Base-by-base conservation (phyloP, 2,797 vertebrate species). In the Xenentodon cancila region DNA sequence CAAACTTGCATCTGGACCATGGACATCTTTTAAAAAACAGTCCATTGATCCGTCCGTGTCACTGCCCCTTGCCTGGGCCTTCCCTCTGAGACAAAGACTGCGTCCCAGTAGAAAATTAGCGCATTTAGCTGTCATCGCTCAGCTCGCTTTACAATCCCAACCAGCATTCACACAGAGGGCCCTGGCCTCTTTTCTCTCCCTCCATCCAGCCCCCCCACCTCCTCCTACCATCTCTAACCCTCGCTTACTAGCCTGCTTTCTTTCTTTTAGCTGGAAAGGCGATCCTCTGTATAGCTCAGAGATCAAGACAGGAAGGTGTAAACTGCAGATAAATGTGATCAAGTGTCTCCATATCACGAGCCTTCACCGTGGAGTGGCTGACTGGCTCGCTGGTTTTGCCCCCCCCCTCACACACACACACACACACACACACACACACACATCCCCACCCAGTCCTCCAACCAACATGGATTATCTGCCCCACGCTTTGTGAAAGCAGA, bases 101-200 rank as follows among this genome's bases (percentile, higher is more conserved):
- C 89, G 93, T 92, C 94, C 94, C 92, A 93, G 94, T 92, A 93
- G 95, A 97, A 98, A 97, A 98, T 98, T 96, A 97, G 94, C 95
- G 94, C 95, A 96, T 97, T 98, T 97, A 96, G 94, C 96, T 98
- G 96, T 98, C 97, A 97, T 95, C 97, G 93, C 95, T 92, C 86
- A 91, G 94, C 95, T 98, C 96, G 84, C 95, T 96, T 97, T 97
- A 96, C 97, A 96, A 93, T 93, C 94, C 94, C 91, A 82, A 89
- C 85, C 92, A 92, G 93, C 92, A 93, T 94, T 95, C 94, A 95
- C 94, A 95, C 92, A 94, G 78, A 83, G 67, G 71, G 93, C 88
- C 91, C 93, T 89, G 82, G 92, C 80, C 80, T 86, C 86, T 80
- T 81, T 84, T 76, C 73, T 69, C 68, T 77, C 64, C 79, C 45